A percentile compares a stretch with the other conserved stretches of the same genome.
These are phyloP conservation scores for Volucella bombylans DNA, from an alignment of 2,888 invertebrate species.

Conservation along the genomic window DNA sequence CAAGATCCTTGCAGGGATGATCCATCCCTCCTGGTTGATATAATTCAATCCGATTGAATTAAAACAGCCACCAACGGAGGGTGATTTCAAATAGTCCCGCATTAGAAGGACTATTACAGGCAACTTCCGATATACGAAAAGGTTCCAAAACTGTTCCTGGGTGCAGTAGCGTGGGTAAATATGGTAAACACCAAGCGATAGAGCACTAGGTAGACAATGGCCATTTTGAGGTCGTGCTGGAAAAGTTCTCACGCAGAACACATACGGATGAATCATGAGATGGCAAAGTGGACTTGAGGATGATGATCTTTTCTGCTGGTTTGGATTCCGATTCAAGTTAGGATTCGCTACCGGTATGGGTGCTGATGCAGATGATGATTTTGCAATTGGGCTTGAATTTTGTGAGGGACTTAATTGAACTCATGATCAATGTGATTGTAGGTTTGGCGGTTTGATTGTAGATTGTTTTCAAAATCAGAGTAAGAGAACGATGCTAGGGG, in stretches of 20 bases:
- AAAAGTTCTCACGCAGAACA: constrained; percentile 54
- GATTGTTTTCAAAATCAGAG: too few relatives aligned
- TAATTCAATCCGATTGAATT: constrained; percentile 68
- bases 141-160: constrained; percentile 37
- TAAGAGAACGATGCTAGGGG: too few relatives aligned
- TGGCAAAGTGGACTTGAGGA: constrained; percentile 54
- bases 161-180: constrained; percentile 70
- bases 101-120: constrained; percentile 49
- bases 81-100: constrained; percentile 56
- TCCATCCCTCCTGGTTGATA: constrained; percentile 48
- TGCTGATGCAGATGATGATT: constrained; percentile 66
- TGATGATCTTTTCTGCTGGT: constrained; percentile 58
- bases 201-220: constrained; percentile 48
- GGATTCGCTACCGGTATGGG: not conserved
- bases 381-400: constrained; percentile 66
- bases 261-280: constrained; percentile 31
- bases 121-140: constrained; percentile 45
- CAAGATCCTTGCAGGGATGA: constrained; percentile 40
- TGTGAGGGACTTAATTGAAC: constrained; percentile 26
- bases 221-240: not conserved
- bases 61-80: constrained; percentile 54
- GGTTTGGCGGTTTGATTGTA: too few relatives aligned
- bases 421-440: constrained; percentile 32
- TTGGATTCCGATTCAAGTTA: not conserved
- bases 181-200: constrained; percentile 5